Evolutionary conservation across 2,797 vertebrate genomes (phyloP).

Genomic region (Brachymystax lenok): DNA sequence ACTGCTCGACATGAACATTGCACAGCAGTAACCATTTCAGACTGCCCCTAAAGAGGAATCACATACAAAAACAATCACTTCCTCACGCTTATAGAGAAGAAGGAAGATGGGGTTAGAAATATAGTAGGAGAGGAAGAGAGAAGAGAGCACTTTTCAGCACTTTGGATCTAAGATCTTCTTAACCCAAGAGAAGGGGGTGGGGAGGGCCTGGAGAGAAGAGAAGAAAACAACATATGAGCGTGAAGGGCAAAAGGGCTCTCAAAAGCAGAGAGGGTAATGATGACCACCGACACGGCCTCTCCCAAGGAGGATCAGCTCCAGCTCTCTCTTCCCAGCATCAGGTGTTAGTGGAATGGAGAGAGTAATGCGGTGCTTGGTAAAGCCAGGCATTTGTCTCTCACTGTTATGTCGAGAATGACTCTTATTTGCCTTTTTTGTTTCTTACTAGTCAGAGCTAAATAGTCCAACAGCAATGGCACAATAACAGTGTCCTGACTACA

Average conservation of each 20-base stretch:
- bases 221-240: slow-evolving; percentile 2
- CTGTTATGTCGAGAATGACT: not conserved
- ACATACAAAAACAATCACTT: too few relatives aligned
- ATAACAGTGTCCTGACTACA: not conserved
- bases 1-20: too few relatives aligned
- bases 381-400: not conserved
- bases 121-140: not conserved
- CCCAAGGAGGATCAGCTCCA: not conserved
- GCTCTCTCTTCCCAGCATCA: not conserved
- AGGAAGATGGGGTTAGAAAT: slow-evolving; percentile 14
- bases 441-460: not conserved
- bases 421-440: not conserved
- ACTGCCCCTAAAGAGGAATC: too few relatives aligned
- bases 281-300: not conserved
- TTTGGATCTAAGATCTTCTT: not conserved
- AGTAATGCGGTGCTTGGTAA: not conserved
- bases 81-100: not conserved
- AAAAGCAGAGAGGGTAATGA: not conserved
- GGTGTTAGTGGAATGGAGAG: not conserved
- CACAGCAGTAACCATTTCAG: too few relatives aligned
- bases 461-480: not conserved
- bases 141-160: not conserved
- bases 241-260: not conserved
- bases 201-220: not conserved
- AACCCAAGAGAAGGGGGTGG: not conserved